phyloP scores from a whole-genome alignment of 2,888 invertebrate species.

The Agrotis exclamationis region DNA sequence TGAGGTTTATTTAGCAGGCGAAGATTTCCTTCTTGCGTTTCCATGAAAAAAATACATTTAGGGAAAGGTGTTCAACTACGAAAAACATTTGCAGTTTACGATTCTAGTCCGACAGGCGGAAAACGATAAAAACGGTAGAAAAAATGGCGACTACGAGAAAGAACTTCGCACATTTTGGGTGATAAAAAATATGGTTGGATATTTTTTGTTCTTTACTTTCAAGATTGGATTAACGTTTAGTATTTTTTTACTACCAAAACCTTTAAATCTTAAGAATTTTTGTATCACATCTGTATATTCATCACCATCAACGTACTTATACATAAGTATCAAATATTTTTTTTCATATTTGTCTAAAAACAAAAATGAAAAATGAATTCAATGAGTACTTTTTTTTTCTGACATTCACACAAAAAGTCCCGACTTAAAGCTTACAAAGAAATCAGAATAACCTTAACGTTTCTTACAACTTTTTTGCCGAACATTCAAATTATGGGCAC shows the following conservation, averaged over 20 bases:
- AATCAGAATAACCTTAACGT: conserved; percentile 55
- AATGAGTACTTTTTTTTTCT: conserved; percentile 29
- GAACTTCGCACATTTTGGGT: conserved; percentile 32
- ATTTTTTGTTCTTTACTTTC: conserved; percentile 3
- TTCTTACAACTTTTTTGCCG: conserved; percentile 61
- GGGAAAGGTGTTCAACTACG: conserved; percentile 65
- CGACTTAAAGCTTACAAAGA: conserved; percentile 45
- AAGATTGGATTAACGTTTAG: background rate
- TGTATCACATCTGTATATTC: background rate
- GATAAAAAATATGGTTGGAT: conserved; percentile 22
- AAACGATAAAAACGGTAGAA: conserved; percentile 73
- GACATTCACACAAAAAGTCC: conserved; percentile 32
- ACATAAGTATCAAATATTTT: background rate
- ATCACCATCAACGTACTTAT: background rate
- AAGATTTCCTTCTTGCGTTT: conserved; percentile 63
- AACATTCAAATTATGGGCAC: conserved; percentile 64
- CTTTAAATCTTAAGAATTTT: background rate
- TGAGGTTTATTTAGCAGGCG: conserved; percentile 50
- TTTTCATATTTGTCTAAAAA: background rate
- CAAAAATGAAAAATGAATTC: conserved; percentile 18
- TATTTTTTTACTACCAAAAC: background rate
- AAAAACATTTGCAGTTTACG: conserved; percentile 74
- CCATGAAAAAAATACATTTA: conserved; percentile 58
- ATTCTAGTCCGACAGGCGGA: conserved; percentile 70
- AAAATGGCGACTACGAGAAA: conserved; percentile 58